These are phyloP conservation scores for Paramisgurnus dabryanus DNA, from an alignment of 2,113 vertebrate species.

Conservation along the genomic window DNA sequence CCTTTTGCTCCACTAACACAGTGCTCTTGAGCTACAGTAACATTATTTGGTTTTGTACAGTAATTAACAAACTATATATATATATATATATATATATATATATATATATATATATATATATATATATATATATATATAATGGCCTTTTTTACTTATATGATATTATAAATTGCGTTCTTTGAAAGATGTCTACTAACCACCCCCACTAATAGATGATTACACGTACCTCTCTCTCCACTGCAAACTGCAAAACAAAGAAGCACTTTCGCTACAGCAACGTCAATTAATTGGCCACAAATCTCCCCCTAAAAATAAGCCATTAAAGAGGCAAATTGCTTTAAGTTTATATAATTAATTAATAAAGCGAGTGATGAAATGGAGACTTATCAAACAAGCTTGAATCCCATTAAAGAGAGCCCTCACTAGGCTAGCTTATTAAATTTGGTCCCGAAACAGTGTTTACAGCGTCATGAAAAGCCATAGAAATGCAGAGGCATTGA, in stretches of 20 bases:
- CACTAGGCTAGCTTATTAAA: conserved; percentile 76
- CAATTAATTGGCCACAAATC: conserved; percentile 78
- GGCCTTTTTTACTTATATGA: neutral
- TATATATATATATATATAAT: neutral
- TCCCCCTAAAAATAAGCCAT: conserved; percentile 74
- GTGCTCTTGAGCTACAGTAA: no score
- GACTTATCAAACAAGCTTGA: conserved; percentile 79
- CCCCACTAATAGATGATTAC: neutral
- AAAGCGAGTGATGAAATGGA: conserved; percentile 79
- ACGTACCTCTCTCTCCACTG: conserved; percentile 18
- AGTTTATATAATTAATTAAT: conserved; percentile 83
- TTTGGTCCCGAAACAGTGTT: conserved; percentile 70
- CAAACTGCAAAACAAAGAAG: conserved; percentile 65
- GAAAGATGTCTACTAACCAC: neutral
- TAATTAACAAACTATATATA: no score
- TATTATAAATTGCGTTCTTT: conserved; percentile 2
- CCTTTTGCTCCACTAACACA: no score
- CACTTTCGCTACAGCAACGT: conserved; percentile 61
- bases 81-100: neutral
- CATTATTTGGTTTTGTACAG: no score
- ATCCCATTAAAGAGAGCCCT: conserved; percentile 77
- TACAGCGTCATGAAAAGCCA: conserved; percentile 69
- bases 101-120: no score
- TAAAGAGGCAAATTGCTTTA: conserved; percentile 78
- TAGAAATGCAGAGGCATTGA: conserved; percentile 69